Conservation (phyloP, 2,888 invertebrate species). For the Brachyptera risi region DNA sequence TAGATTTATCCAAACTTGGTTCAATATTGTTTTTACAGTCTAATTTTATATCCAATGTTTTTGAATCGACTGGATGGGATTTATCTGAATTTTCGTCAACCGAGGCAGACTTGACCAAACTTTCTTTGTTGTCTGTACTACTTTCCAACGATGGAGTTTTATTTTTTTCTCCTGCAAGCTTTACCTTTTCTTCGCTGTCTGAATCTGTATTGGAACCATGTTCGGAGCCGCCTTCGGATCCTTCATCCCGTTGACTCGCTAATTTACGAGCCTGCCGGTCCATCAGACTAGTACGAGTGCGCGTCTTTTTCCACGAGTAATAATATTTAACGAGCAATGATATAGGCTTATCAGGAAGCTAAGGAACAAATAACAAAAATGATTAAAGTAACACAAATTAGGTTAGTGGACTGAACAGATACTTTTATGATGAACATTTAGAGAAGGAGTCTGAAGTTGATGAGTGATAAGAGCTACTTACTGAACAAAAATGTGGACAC, state of each 20-base stretch:
- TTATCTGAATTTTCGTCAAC: neutral
- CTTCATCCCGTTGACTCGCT: slow-evolving; percentile 64
- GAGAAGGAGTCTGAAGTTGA: too few relatives aligned
- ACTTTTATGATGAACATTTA: too few relatives aligned
- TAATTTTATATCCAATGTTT: neutral
- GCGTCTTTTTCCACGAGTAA: slow-evolving; percentile 97
- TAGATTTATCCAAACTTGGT: neutral
- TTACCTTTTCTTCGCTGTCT: slow-evolving; percentile 87
- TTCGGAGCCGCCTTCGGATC: slow-evolving; percentile 78
- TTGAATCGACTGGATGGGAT: too few relatives aligned
- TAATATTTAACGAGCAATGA: slow-evolving; percentile 95
- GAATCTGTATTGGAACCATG: slow-evolving; percentile 82
- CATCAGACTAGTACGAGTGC: slow-evolving; percentile 89
- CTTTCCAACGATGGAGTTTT: neutral
- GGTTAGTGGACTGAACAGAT: too few relatives aligned
- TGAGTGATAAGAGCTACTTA: too few relatives aligned
- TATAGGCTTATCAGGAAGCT: slow-evolving; percentile 96
- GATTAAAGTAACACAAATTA: too few relatives aligned
- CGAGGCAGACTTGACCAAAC: neutral
- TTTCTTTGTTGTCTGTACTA: too few relatives aligned
- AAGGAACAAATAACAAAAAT: too few relatives aligned
- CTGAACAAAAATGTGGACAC: slow-evolving; percentile 12
- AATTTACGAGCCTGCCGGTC: slow-evolving; percentile 74
- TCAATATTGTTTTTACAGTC: neutral
- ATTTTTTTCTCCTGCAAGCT: neutral